phyloP scores from a whole-genome alignment of 2,113 vertebrate species.

The Physeter macrocephalus region DNA sequence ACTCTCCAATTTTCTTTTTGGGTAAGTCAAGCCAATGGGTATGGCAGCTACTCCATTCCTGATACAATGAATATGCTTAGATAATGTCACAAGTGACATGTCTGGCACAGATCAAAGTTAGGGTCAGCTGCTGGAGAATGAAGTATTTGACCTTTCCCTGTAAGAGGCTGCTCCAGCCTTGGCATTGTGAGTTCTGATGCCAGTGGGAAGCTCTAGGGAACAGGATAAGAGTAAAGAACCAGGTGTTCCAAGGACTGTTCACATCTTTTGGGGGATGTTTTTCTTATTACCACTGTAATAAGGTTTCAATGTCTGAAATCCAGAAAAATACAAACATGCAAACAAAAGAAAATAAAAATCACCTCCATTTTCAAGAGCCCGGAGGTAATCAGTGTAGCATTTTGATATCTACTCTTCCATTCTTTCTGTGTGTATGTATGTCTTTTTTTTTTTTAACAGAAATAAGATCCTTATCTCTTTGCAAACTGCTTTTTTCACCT shows the following conservation, averaged over 20 bases:
- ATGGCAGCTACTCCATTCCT: neutral
- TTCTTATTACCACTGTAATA: neutral
- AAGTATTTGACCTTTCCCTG: neutral
- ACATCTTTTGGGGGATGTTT: neutral
- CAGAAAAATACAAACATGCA: neutral
- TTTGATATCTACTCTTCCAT: neutral
- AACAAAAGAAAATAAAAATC: neutral
- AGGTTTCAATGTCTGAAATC: neutral
- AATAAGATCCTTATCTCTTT: neutral
- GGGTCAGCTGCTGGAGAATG: neutral
- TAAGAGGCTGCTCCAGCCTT: neutral
- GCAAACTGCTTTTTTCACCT: neutral
- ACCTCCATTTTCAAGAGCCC: neutral
- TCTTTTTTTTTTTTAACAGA: neutral
- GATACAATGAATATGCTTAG: neutral
- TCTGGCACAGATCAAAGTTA: neutral
- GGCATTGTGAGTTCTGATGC: neutral
- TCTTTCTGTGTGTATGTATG: neutral
- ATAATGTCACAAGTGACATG: neutral
- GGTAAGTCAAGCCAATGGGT: neutral
- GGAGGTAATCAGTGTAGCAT: neutral
- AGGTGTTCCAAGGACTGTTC: neutral
- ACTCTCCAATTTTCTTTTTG: neutral
- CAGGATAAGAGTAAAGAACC: neutral
- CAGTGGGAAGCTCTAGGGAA: neutral